A percentile compares a stretch with the other conserved stretches of the same genome.
Conservation (phyloP, 2,888 invertebrate species). For the Entomobrya multifasciata region DNA sequence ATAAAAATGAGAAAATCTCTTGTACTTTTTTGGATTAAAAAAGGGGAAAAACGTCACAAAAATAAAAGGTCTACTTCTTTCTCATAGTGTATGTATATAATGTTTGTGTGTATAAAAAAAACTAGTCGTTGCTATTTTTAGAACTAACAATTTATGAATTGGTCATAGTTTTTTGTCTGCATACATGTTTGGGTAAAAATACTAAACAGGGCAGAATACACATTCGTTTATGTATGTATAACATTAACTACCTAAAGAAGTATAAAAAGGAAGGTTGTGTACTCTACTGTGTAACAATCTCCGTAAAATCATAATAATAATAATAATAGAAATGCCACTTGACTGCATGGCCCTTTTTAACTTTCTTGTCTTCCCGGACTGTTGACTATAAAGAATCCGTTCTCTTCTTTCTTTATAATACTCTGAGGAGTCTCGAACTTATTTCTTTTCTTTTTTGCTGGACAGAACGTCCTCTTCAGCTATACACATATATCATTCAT, state of each 20-base stretch:
- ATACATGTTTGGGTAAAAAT: neutral
- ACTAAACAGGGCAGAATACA: neutral
- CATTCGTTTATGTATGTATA: no score
- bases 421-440: no score
- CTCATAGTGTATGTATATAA: neutral
- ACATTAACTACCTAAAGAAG: no score
- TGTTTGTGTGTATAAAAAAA: conserved; percentile 18
- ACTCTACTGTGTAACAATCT: conserved; percentile 21
- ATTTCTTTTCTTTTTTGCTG: no score
- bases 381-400: no score
- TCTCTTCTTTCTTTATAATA: no score
- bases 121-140: conserved; percentile 43
- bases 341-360: conserved; percentile 50
- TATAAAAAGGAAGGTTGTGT: neutral
- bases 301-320: conserved; percentile 46
- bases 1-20: conserved; percentile 34
- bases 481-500: conserved; percentile 39
- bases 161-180: neutral
- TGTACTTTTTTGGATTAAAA: conserved; percentile 33
- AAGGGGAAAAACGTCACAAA: conserved; percentile 59
- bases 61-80: conserved; percentile 45
- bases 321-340: conserved; percentile 64
- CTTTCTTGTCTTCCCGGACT: no score
- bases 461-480: conserved; percentile 43
- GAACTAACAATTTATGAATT: conserved; percentile 45